These are phyloP conservation scores for Actias luna DNA, from an alignment of 2,888 invertebrate genomes.

Conservation along the genomic window DNA sequence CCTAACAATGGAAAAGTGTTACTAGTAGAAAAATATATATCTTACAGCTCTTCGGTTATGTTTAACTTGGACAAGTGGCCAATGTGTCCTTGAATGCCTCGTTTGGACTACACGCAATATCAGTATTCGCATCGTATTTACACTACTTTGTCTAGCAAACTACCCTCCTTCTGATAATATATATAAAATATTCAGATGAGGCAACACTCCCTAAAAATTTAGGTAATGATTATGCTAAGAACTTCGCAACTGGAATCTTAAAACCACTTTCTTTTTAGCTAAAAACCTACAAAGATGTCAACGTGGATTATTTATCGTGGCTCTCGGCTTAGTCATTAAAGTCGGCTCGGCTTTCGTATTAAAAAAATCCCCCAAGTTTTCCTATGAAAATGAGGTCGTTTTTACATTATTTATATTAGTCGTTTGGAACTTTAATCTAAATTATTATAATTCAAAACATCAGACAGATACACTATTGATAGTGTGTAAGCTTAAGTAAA, in stretches of 20 bases:
- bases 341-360: neutral
- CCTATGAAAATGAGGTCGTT: neutral
- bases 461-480: too few relatives aligned
- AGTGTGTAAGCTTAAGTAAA: too few relatives aligned
- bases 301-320: conserved; percentile 4
- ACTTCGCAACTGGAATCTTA: conserved; percentile 1
- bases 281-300: neutral
- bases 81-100: too few relatives aligned
- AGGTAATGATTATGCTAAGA: neutral
- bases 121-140: too few relatives aligned
- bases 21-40: too few relatives aligned
- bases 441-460: neutral
- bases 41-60: too few relatives aligned
- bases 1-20: too few relatives aligned
- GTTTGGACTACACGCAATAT: too few relatives aligned
- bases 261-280: neutral
- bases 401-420: neutral
- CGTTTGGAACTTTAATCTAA: neutral
- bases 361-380: neutral
- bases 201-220: neutral
- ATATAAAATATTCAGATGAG: neutral
- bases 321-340: neutral
- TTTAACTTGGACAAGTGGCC: too few relatives aligned
- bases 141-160: too few relatives aligned
- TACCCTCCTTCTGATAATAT: too few relatives aligned